Percentiles rank a stretch among this genome's conserved stretches.
Conservation (phyloP, 2,797 vertebrate species). For the Acipenser ruthenus region DNA sequence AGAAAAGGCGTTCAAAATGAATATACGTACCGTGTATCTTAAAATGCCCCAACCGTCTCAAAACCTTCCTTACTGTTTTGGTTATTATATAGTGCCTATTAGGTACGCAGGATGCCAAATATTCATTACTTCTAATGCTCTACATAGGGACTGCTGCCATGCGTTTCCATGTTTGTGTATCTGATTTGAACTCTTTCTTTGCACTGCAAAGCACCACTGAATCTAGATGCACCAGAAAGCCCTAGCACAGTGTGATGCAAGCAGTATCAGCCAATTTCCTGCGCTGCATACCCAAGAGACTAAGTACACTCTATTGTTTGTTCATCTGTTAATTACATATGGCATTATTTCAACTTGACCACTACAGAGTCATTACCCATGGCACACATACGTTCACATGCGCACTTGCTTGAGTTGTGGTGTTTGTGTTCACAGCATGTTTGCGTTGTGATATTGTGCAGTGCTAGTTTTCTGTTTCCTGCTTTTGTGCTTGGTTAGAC, state of each 20-base stretch:
- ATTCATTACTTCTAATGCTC: no score
- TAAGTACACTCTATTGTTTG: conserved; percentile 29
- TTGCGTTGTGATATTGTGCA: not conserved
- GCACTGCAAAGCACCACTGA: conserved; percentile 6
- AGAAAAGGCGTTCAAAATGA: no score
- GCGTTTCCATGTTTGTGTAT: conserved; percentile 38
- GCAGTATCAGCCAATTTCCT: conserved; percentile 21
- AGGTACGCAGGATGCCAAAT: no score
- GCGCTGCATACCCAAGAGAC: conserved; percentile 22
- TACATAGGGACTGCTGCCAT: conserved; percentile 10
- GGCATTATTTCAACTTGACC: conserved; percentile 28
- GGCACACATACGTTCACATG: conserved; percentile 37
- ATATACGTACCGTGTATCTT: no score
- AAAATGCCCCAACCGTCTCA: no score
- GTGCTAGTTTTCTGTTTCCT: not conserved
- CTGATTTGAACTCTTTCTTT: conserved; percentile 28
- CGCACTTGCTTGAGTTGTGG: conserved; percentile 39
- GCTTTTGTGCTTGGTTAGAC: conserved; percentile 20
- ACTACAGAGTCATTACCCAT: conserved; percentile 52
- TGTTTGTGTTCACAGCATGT: conserved; percentile 35
- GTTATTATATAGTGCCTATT: no score
- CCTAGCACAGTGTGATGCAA: conserved; percentile 23
- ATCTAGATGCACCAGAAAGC: conserved; percentile 20
- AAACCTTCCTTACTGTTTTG: no score
- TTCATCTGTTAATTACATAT: conserved; percentile 5